A percentile compares a stretch with the other conserved stretches of the same genome.
These are phyloP conservation scores for Potorous gilbertii DNA, from an alignment of 2,797 vertebrate genomes.

Conservation along the genomic window DNA sequence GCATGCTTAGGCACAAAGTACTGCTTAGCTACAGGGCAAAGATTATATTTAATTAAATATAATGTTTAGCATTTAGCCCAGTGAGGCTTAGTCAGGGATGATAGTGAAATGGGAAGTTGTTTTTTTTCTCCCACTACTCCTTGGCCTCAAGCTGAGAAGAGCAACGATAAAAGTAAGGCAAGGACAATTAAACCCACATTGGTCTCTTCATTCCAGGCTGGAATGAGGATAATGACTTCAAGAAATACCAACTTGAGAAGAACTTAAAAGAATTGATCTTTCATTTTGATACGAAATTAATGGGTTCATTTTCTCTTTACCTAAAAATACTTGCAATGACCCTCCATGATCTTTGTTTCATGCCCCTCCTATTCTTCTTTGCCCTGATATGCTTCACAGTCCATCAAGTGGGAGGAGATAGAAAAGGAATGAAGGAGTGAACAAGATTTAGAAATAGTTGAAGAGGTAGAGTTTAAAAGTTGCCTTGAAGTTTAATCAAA, in stretches of 20 bases:
- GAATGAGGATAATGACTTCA: not conserved
- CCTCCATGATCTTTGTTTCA: not conserved
- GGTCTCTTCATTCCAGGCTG: not conserved
- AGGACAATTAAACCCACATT: not conserved
- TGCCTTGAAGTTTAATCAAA: not conserved
- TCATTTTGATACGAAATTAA: not conserved
- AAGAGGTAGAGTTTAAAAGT: not conserved
- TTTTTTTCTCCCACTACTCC: not conserved
- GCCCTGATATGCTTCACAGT: not conserved
- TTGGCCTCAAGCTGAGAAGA: not conserved
- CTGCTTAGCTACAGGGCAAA: not conserved
- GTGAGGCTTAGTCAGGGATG: not conserved
- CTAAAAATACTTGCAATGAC: not conserved
- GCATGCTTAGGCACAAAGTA: not conserved
- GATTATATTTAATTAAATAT: not conserved
- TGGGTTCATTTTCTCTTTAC: not conserved
- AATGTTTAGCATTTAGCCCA: not conserved
- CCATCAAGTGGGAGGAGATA: not conserved
- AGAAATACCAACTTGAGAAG: not conserved
- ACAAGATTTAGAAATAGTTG: not conserved
- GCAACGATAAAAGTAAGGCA: not conserved
- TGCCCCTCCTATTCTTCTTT: not conserved
- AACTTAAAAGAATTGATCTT: not conserved
- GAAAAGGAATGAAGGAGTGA: not conserved
- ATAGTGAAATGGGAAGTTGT: not conserved